Evolutionary conservation across 2,797 vertebrate genomes (phyloP).

Genomic region (Numenius phaeopus): DNA sequence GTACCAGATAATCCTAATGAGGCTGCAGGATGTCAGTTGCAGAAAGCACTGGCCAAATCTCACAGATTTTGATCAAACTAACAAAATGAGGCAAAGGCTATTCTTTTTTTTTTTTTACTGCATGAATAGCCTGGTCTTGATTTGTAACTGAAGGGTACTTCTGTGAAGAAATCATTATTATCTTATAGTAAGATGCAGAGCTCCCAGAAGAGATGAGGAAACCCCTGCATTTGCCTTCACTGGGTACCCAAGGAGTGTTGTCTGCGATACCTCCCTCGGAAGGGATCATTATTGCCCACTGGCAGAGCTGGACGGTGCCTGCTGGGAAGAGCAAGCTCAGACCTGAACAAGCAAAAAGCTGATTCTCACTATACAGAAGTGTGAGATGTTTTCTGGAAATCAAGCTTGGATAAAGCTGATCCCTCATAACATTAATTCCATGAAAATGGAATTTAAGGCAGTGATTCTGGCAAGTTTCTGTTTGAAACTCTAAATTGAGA

Average conservation of each 20-base stretch:
- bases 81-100: not conserved
- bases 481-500: not conserved
- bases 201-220: not conserved
- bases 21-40: not conserved
- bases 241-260: not conserved
- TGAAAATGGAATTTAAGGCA: not conserved
- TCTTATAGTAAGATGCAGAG: not conserved
- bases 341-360: not conserved
- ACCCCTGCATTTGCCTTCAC: not conserved
- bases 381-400: not conserved
- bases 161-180: not conserved
- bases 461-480: not conserved
- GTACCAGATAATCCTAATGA: not conserved
- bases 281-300: not conserved
- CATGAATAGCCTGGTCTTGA: not conserved
- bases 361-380: not conserved
- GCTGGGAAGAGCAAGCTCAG: not conserved
- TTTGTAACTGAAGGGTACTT: not conserved
- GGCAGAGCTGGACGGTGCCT: rapidly evolving
- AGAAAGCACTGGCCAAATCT: not conserved
- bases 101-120: not conserved
- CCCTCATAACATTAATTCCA: not conserved
- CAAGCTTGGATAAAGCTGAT: not conserved
- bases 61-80: not conserved
- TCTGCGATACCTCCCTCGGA: not conserved